Conservation (phyloP, 2,888 invertebrate genomes). For the Conchocele bisecta region DNA sequence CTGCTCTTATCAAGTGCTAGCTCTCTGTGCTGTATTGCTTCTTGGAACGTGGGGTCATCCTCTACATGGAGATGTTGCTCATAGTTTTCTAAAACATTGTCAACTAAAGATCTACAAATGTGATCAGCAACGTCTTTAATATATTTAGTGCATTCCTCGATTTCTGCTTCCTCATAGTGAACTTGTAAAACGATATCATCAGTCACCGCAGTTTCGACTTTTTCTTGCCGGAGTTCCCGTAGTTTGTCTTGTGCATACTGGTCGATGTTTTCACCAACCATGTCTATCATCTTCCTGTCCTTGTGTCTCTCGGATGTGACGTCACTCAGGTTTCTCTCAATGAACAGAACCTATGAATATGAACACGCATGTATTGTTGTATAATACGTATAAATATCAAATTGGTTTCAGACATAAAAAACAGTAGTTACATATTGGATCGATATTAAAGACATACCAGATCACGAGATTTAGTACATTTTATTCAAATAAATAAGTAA, state of each 20-base stretch:
- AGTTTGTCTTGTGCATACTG: conserved; percentile 43
- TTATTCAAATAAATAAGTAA: no score
- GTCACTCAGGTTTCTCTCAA: conserved; percentile 34
- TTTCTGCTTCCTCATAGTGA: conserved; percentile 15
- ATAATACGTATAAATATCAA: no score
- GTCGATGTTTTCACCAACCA: conserved; percentile 28
- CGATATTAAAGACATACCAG: no score
- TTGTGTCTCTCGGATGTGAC: conserved; percentile 35
- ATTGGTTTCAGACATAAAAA: no score
- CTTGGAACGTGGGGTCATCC: conserved; percentile 45
- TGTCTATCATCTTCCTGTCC: conserved; percentile 44
- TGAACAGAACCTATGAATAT: conserved; percentile 29
- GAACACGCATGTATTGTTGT: no score
- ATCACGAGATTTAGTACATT: no score
- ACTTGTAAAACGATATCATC: conserved; percentile 19
- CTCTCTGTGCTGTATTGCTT: conserved; percentile 42
- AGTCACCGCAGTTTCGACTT: conserved; percentile 11
- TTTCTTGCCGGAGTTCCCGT: conserved; percentile 32
- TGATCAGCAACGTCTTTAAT: conserved; percentile 38
- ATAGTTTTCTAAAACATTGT: conserved; percentile 37
- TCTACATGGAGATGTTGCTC: conserved; percentile 43
- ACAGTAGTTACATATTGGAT: no score
- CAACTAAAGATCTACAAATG: conserved; percentile 35
- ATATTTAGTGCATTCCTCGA: conserved; percentile 4
- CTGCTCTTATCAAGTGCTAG: conserved; percentile 46